Base-by-base conservation (phyloP, 23 tunicate genomes). In the Halocynthia roretzi region DNA sequence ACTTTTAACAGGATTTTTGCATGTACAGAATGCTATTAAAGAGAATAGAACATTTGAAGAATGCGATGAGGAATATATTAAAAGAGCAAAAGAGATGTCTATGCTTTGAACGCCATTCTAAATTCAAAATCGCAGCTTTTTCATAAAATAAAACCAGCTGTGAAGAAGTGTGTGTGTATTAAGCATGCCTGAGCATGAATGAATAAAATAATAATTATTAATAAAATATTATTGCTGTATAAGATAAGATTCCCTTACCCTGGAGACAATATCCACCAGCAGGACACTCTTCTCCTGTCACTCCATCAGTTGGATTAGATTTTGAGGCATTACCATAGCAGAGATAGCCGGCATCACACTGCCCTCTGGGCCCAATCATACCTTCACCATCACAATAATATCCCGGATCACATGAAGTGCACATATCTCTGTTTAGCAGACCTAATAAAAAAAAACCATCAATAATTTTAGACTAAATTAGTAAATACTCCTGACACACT, bases 371-470 rank as follows among this genome's bases (percentile, higher is more conserved):
- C 11, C 71, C 80, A 10, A 85, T 78, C 87, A 86, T 77, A 1
- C 99, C 99, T 67, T 82, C 78, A 6, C 98, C 79, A 77, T 86
- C 93, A 66, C 99, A 96, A 76, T 86, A 96, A 20, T 53, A 61
- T 10, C 99, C 99, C 0, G 80, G 86, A 40, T 80, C 84, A 62
- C 99, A 96, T 10, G 78, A 58, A 4, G 80, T 80, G 61, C 99
- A 96, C 11, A 85, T 86, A 17, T 80, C 82, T 60, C 49, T 78
- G 55, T 76, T 67, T 61, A 44, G 65, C 21, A 91, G 62, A 55
- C 80, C 88, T 83, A 44, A 0, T 8, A 1, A n/a, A 76, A 4
- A 76, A 18, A n/a, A 14, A 76, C 0, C 11, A 58, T 14, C 5
- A 58, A n/a, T 4, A 14, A 58, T 58, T 58, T 58, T 14, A 1